phyloP scores from a whole-genome alignment of 1,140 invertebrate genomes.

The Nasonia vitripennis region DNA sequence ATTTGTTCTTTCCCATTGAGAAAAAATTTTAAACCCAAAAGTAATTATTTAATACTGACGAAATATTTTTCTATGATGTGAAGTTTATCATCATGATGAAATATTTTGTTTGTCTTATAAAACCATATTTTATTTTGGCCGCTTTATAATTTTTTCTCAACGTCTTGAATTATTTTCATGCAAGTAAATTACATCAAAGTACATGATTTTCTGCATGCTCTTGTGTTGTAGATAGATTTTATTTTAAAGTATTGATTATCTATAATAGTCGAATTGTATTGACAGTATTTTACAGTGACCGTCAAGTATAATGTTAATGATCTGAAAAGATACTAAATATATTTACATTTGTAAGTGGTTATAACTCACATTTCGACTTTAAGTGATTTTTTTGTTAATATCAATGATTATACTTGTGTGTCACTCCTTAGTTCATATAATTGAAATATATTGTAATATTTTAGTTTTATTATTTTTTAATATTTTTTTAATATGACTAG shows the following conservation, averaged over 20 bases:
- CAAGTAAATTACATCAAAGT: slow-evolving; percentile 41
- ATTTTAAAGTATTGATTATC: slow-evolving; percentile 47
- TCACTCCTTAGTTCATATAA: slow-evolving; percentile 38
- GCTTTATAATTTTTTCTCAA: slow-evolving; percentile 44
- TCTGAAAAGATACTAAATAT: neutral
- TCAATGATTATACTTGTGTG: slow-evolving; percentile 47
- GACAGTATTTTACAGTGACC: slow-evolving; percentile 35
- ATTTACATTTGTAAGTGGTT: slow-evolving; percentile 6
- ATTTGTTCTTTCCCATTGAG: slow-evolving; percentile 33
- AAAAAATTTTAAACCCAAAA: slow-evolving; percentile 38
- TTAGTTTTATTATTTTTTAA: slow-evolving; percentile 39
- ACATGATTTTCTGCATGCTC: slow-evolving; percentile 51
- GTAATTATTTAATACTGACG: neutral
- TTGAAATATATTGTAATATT: slow-evolving; percentile 43
- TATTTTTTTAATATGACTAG: slow-evolving; percentile 59
- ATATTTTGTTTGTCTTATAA: neutral
- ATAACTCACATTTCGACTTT: neutral
- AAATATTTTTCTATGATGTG: slow-evolving; percentile 6
- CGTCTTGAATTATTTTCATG: slow-evolving; percentile 27
- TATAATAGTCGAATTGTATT: slow-evolving; percentile 39
- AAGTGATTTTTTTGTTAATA: neutral
- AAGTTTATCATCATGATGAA: neutral
- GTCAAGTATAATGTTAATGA: slow-evolving; percentile 47
- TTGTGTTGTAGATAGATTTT: slow-evolving; percentile 54
- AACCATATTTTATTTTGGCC: neutral